phyloP scores from a whole-genome alignment of 2,888 invertebrate species.

The Clitarchus hookeri region DNA sequence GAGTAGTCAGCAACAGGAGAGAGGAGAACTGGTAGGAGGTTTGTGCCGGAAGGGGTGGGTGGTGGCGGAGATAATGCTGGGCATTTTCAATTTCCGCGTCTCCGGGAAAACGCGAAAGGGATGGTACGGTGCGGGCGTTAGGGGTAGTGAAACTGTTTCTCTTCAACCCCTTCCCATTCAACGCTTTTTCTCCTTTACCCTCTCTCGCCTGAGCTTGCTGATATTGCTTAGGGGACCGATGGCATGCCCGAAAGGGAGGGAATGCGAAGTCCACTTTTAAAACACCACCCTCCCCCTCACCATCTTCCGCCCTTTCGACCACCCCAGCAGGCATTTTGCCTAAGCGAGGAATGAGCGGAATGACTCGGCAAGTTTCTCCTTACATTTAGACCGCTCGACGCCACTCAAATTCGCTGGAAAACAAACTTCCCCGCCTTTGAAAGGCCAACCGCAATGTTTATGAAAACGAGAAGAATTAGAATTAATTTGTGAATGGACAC shows the following conservation, averaged over 20 bases:
- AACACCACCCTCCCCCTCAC: not conserved
- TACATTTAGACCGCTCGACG: not conserved
- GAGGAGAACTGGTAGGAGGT: not conserved
- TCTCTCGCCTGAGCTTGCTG: not conserved
- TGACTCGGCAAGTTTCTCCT: not conserved
- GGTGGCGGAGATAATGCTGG: not conserved
- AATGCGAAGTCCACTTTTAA: not conserved
- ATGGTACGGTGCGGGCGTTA: not conserved
- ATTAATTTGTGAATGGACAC: not conserved
- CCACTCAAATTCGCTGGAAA: not conserved
- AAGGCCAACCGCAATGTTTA: not conserved
- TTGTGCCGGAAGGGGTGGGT: not conserved
- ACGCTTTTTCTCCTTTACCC: not conserved
- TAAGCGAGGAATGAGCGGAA: not conserved
- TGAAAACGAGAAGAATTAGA: not conserved
- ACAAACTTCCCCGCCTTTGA: not conserved
- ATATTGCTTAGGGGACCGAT: not conserved
- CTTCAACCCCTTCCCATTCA: not conserved
- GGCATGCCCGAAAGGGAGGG: not conserved
- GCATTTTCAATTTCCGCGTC: slow-evolving; percentile 2
- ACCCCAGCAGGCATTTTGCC: not conserved
- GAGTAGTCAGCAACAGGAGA: not conserved
- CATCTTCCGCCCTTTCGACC: too few species aligned
- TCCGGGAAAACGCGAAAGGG: slow-evolving; percentile 5
- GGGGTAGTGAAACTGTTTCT: slow-evolving; percentile 1